Conservation (phyloP, 2,113 vertebrate genomes). For the Cavia aperea region DNA sequence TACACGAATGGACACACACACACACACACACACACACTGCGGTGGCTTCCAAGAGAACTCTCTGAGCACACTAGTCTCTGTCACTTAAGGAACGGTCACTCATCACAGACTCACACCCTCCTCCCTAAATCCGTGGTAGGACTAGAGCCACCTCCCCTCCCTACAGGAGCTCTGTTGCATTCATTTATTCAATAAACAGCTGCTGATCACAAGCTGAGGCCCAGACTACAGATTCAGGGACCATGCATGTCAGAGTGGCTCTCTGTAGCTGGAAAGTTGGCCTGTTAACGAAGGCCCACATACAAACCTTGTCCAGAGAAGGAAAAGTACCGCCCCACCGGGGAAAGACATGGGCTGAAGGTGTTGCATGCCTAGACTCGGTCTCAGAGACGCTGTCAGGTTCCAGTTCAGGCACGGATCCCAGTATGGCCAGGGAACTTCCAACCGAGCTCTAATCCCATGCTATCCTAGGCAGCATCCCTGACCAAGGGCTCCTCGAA, state of each 20-base stretch:
- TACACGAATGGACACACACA: background rate
- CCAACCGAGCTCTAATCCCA: background rate
- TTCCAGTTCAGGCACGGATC: background rate
- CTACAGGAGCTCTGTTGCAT: background rate
- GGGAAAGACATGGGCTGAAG: background rate
- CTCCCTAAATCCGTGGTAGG: background rate
- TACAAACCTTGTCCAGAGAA: background rate
- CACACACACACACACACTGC: background rate
- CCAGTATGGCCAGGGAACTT: background rate
- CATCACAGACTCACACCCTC: background rate
- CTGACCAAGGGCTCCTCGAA: background rate
- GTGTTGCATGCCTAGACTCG: background rate
- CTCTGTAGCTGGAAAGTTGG: background rate
- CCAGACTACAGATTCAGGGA: background rate
- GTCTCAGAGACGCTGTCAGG: background rate
- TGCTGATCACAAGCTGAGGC: background rate
- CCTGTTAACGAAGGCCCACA: background rate
- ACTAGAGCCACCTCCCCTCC: background rate
- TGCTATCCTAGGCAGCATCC: background rate
- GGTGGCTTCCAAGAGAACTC: background rate
- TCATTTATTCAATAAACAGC: background rate
- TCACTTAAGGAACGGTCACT: background rate
- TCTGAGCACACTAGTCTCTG: background rate
- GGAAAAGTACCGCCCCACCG: background rate
- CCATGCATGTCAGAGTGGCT: background rate